Base-by-base conservation (phyloP, 1,140 invertebrate genomes). In the Bradynema listronoti region DNA sequence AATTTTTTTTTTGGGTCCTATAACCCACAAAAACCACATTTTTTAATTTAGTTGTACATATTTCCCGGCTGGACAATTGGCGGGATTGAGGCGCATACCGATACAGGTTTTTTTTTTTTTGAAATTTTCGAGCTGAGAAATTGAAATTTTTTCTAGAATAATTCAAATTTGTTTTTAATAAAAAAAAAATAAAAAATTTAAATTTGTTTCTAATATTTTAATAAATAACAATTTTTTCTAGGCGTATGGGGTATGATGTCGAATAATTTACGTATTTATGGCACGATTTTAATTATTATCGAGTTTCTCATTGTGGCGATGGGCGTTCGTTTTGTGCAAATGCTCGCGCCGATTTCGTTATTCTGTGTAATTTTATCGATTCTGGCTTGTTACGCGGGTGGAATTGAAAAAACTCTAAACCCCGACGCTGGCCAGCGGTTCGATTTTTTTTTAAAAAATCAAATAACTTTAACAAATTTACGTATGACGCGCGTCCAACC, bases 281-380 rank as follows among this genome's bases (percentile, higher is more conserved):
- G 80, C 2, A 80, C 82, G 3, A 65, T 78, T 25, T 69, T 83
- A 4, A 73, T 83, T 1, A 63, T 83, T 24, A 22, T 83, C 41
- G 76, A 83, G 39, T 73, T 79, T 55, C 49, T 78, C 22, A 80
- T 81, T 50, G 81, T 83, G 16, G 82, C 83, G 57, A 75, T 83
- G 42, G 82, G 82, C 3, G 81, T 83, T 34, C 73, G 70, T 39
- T 83, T 83, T 66, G 82, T 83, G 33, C 81, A 81, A 73, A 80
- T 81, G 66, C 77, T 83, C 57, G 82, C 82, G 4, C 77, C 82
- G 0, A 66, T 83, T n/a, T 83, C 82, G 14, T 71, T 83, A 22
- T 66, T 77, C 39, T 81, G 80, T 71, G 82, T 83, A 25, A 78
- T 83, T 34, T 53, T 81, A 27, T 83, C 82, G 24, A 82, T 83